Conservation (phyloP, 2,113 vertebrate genomes). For the Oreocharis arfaki region DNA sequence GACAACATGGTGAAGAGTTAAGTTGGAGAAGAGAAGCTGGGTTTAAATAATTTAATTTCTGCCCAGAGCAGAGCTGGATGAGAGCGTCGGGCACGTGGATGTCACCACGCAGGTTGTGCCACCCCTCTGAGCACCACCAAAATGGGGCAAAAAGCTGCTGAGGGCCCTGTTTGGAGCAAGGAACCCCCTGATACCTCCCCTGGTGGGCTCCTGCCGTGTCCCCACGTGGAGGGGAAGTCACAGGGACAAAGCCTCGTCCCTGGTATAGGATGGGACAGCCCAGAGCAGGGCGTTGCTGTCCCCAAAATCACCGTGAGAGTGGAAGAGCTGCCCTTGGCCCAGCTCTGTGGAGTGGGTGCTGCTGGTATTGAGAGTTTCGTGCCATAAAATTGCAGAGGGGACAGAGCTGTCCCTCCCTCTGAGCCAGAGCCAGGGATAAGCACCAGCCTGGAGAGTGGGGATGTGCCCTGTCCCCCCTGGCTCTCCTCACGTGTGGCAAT, state of each 20-base stretch:
- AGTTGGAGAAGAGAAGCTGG: not conserved
- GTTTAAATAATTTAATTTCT: not conserved
- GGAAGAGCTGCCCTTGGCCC: not conserved
- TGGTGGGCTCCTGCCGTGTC: not conserved
- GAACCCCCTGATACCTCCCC: not conserved
- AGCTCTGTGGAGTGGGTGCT: not conserved
- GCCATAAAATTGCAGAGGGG: not conserved
- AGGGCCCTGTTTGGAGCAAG: not conserved
- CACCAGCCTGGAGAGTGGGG: not conserved
- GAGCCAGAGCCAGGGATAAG: not conserved
- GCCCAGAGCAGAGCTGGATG: not conserved
- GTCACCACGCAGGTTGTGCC: not conserved
- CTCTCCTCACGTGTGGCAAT: not conserved
- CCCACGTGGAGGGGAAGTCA: accelerated
- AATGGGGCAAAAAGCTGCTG: not conserved
- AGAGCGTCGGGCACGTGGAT: accelerated
- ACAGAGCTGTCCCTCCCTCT: not conserved
- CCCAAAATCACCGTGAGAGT: accelerated
- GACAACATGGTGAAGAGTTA: not conserved
- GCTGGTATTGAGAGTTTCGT: not conserved
- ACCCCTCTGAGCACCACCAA: not conserved
- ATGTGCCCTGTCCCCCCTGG: not conserved
- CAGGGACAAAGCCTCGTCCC: accelerated
- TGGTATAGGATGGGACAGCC: not conserved
- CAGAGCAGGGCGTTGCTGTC: not conserved